Base-by-base conservation (phyloP, 2,113 vertebrate genomes). In the Cathartes aura region DNA sequence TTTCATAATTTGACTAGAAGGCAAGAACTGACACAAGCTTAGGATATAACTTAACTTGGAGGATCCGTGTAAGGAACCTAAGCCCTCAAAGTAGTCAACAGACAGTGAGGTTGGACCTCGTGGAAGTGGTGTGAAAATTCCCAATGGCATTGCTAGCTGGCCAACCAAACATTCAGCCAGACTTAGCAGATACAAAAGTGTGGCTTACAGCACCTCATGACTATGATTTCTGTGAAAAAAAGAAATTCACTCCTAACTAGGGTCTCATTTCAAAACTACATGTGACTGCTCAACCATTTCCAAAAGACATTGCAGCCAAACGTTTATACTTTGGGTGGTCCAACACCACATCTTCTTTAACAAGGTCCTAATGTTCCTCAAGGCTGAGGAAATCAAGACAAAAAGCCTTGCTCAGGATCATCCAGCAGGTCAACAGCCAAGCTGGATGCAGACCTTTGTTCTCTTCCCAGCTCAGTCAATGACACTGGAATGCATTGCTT, bases 241-340 rank as follows among this genome's bases (percentile, higher is more conserved):
- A 53, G 30, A 3, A 75, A 78, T 11, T 11, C 55, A 43, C 18
- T 47, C 27, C 30, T 52, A n/a, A 36, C 7, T 32, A 73, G 40
- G 15, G 30, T 13, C 40, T 71, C 50, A 63, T 67, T 75, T 80
- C 52, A 63, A 90, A 93, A 80, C 38, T 34, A 36, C 15, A 34
- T 1, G 2, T 11, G 18, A 88, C 21, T 0, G 2, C 48, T 64
- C 6, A 0, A 87, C 58, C 5, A 14, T 67, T 67, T 85, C 50
- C 9, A 45, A 66, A 74, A 85, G 45, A 78, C 18, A 40, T 0
- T 24, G 64, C 1, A 32, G 27, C 21, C 66, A 71, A 82, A 27
- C 1, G 0, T 40, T 71, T 70, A 30, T 17, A 53, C 26, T 82
- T 71, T 10, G 7, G 19, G 58, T 56, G 12, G 13, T 70, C 16